Base-by-base conservation (phyloP, 2,797 vertebrate genomes). In the Potorous gilbertii region DNA sequence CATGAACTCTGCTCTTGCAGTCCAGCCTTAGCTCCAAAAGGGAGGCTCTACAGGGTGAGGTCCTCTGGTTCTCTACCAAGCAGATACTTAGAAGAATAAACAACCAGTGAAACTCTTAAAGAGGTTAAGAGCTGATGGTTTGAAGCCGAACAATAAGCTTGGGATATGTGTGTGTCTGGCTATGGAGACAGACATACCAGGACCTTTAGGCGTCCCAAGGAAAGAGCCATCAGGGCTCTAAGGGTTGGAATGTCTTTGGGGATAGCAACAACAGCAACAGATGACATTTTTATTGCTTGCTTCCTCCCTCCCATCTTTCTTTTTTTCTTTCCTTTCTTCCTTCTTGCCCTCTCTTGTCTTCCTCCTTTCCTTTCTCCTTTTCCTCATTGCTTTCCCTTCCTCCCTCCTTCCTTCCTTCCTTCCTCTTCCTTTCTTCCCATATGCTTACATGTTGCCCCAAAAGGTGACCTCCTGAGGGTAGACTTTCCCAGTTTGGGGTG, bases 81-180 rank as follows among this genome's bases (percentile, higher is more conserved):
- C 93, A 96, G 96, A 98, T 96, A 93, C 95, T 91, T 66, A 93
- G 95, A 62, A 93, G 98, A 97, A 97, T 95, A 97, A 97, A 97
- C 87, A 97, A 93, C 54, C 81, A 50, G 28, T 93, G 92, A 90
- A 94, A 52, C 46, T 92, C 56, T 4, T 28, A 21, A 56, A 94
- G 96, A 92, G 94, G 66, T 92, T 91, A 94, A 96, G 94, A 96
- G 90, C 90, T 94, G 92, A 54, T 91, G 90, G 91, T 55, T 34
- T 52, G 90, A 92, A 56, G 28, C 1, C 46, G 62, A 57, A 91
- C 40, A 54, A 34, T 46, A 91, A 50, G 92, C 91, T 46, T 93
- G 93, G 91, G 55, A 40, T 34, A 93, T 87, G 94, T 55, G 62
- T 1, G 50, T 50, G n/a, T 95, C 50, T 91, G 95, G 62, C 90